Base-by-base conservation (phyloP, 2,113 vertebrate genomes). In the Salvelinus sp. region DNA sequence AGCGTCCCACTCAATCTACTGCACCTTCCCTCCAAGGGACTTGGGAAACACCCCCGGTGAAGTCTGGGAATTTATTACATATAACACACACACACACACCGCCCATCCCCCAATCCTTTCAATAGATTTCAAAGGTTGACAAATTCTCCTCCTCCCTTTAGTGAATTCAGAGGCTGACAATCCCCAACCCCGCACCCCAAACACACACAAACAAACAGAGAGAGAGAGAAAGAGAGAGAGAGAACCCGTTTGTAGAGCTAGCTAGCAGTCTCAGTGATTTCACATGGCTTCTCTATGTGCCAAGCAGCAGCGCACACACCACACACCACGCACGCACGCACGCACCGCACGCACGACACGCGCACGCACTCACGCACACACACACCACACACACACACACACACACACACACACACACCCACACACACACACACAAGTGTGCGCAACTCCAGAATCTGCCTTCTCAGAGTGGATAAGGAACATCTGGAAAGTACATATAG, bases 41-140 rank as follows among this genome's bases (percentile, higher is more conserved):
- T 69, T 84, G 38, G 72, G 75, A 74, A 78, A 85, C 79, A 75
- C 85, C 86, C 88, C 79, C 79, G 82, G 27, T 82, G 64, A 75
- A 82, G 87, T 75, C 82, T 57, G 76, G 79, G 79, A 88, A 91
- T 91, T 83, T 91, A 89, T 86, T 88, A 90, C 85, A 85, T 72
- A 83, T 81, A 79, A 87, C 84, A 86, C 75, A 76, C 75, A 54
- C 82, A 20, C n/a, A 63, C 9, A 54, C 30, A 68, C 2, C 6
- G 65, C 65, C 88, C 86, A 85, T 86, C 88, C 88, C 90, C 91
- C 84, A 0, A 79, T 81, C 76, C 77, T 85, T 86, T 88, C 83
- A 87, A 85, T 84, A 81, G 67, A 76, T 74, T 85, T 79, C 79
- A 74, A 83, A 76, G 87, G 74, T 69, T 84, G 85, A 88, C 88